Evolutionary conservation across 2,888 invertebrate species (phyloP).

Genomic region (Drosophila putrida): DNA sequence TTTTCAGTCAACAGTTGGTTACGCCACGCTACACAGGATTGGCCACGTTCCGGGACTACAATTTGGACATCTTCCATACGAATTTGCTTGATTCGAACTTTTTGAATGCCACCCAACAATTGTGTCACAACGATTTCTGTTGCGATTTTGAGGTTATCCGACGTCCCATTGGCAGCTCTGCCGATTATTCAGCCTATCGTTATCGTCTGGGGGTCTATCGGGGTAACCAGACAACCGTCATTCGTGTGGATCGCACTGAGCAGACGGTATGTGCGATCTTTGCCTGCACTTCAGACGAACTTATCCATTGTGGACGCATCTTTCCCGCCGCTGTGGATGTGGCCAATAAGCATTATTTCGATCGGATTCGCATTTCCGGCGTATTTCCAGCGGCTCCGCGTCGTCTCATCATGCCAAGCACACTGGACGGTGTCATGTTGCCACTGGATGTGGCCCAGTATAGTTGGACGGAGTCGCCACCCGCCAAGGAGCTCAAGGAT

Average conservation of each 20-base stretch:
- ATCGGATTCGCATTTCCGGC: slow-evolving; percentile 70
- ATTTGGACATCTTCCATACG: slow-evolving; percentile 74
- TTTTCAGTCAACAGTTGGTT: slow-evolving; percentile 56
- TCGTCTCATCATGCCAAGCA: slow-evolving; percentile 81
- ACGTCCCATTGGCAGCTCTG: slow-evolving; percentile 15
- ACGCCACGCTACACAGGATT: slow-evolving; percentile 64
- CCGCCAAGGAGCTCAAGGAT: slow-evolving; percentile 10
- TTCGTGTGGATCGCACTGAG: slow-evolving; percentile 85
- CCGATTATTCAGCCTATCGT: slow-evolving; percentile 70
- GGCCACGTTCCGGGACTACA: slow-evolving; percentile 74
- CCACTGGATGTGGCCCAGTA: slow-evolving; percentile 71
- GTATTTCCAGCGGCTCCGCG: slow-evolving; percentile 63
- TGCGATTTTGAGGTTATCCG: slow-evolving; percentile 79
- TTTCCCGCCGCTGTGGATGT: slow-evolving; percentile 60
- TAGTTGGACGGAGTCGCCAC: slow-evolving; percentile 55
- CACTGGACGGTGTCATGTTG: slow-evolving; percentile 72
- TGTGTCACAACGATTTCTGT: slow-evolving; percentile 75
- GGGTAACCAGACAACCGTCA: slow-evolving; percentile 71
- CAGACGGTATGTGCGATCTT: slow-evolving; percentile 86
- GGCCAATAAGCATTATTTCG: slow-evolving; percentile 72
- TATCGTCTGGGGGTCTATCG: slow-evolving; percentile 77
- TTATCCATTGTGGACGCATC: slow-evolving; percentile 84
- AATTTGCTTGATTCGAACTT: slow-evolving; percentile 56
- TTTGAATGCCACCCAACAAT: slow-evolving; percentile 2
- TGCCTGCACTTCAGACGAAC: slow-evolving; percentile 84